Base-by-base conservation (phyloP, 2,113 vertebrate species). In the Eulacestoma nigropectus region DNA sequence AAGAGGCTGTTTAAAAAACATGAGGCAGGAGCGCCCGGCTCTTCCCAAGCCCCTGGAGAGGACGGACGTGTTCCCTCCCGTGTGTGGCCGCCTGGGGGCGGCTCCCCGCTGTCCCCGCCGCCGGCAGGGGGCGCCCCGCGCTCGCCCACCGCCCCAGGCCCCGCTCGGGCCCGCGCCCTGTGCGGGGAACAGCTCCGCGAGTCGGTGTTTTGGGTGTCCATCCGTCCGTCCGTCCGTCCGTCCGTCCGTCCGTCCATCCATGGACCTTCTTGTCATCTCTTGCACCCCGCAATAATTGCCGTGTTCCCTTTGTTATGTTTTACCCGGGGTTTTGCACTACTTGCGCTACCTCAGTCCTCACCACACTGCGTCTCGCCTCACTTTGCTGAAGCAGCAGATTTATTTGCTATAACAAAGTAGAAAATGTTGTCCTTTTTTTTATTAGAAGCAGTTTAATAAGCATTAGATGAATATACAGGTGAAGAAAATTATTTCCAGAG, bases 31-130 rank as follows among this genome's bases (percentile, higher is more conserved):
- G 7, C 14, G 5, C 22, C 32, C 21, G 7, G 27, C 33, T 35
- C 41, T 15, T 21, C 6, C 10, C 46, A 13, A 1, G 1, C 1
- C 11, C 52, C 13, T 3, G 16, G 18, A 3, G 33, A 5, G 37
- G 3, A 59, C 37, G 23, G 23, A 29, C 10, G 4, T 4, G 5
- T 59, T n/a, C 10, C 42, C 26, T 4, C 6, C 20, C 26, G 7
- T 3, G 4, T 39, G 65, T 2, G 41, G 10, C 37, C 10, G 37
- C 41, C 49, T n/a, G 17, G 11, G 57, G 56, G 8, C 16, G 17
- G 33, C 39, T 63, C 39, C 47, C 17, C 10, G 16, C 26, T 0
- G 22, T 4, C 33, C 41, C 39, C n/a, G 23, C 56, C n/a, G 56
- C 85, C 85, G 42, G 32, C 35, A 73, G 86, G 86, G 86, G 76